Conservation (phyloP, 1,140 invertebrate species). For the Pogonomyrmex californicus region DNA sequence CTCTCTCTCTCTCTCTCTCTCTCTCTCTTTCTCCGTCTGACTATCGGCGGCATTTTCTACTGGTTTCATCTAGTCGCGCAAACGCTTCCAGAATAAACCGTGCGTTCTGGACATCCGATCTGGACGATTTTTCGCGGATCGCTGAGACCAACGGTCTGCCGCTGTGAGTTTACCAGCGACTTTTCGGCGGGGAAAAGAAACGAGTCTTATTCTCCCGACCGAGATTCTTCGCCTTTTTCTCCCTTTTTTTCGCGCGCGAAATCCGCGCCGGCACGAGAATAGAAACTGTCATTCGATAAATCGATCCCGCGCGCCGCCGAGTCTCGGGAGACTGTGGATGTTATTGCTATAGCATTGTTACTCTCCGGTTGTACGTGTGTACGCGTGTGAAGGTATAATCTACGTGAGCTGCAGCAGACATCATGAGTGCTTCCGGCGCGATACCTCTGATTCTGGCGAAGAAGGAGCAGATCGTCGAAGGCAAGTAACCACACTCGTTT, state of each 20-base stretch:
- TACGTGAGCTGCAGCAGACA: slow-evolving; percentile 29
- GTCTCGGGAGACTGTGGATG: slow-evolving; percentile 46
- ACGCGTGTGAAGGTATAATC: slow-evolving; percentile 37
- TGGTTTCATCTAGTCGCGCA: background rate
- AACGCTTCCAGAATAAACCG: slow-evolving; percentile 35
- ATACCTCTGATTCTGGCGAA: slow-evolving; percentile 83
- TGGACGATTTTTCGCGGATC: background rate
- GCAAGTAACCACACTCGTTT: slow-evolving; percentile 77
- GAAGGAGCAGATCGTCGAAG: slow-evolving; percentile 82
- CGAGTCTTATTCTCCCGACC: background rate
- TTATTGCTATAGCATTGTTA: slow-evolving; percentile 16
- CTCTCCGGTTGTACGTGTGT: slow-evolving; percentile 39
- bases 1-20: too few species aligned
- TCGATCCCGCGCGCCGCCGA: slow-evolving; percentile 44
- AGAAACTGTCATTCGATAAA: slow-evolving; percentile 63
- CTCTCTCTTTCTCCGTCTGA: background rate
- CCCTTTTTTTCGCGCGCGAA: slow-evolving; percentile 6
- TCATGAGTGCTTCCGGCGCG: slow-evolving; percentile 83
- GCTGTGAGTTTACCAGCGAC: background rate
- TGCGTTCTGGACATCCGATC: slow-evolving; percentile 10
- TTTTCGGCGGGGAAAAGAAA: background rate
- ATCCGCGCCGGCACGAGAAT: slow-evolving; percentile 42
- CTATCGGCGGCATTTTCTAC: slow-evolving; percentile 1
- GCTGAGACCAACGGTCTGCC: background rate
- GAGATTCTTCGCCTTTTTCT: slow-evolving; percentile 11